Percentiles rank a stretch among this genome's conserved stretches.
Evolutionary conservation across 2,113 vertebrate species (phyloP).

Genomic region (Phyllostomus hastatus): DNA sequence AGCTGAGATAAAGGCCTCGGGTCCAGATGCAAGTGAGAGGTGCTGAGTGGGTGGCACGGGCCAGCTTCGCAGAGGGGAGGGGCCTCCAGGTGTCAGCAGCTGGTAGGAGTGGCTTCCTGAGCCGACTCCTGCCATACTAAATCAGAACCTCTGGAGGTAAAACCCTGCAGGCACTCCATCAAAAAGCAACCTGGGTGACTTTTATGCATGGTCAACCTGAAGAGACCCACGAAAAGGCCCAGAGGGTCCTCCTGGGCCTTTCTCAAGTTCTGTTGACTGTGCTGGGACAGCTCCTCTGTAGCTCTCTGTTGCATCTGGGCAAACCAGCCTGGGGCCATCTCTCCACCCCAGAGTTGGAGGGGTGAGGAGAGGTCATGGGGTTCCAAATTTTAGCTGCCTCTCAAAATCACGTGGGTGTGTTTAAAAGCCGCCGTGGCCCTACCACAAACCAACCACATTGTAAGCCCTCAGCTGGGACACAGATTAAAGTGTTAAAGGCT

Average conservation of each 20-base stretch:
- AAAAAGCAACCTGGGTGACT: background rate
- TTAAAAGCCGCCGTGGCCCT: background rate
- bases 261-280: background rate
- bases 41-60: background rate
- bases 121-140: no score
- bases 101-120: background rate
- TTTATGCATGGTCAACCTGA: background rate
- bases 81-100: background rate
- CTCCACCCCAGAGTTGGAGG: background rate
- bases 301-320: background rate
- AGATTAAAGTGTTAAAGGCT: background rate
- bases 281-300: background rate
- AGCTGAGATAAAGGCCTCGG: background rate
- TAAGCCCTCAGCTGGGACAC: background rate
- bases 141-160: background rate
- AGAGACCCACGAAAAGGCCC: background rate
- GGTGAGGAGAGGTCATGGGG: background rate
- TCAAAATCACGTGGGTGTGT: background rate
- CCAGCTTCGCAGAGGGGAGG: background rate
- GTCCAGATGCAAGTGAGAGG: background rate
- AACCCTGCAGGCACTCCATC: background rate
- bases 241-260: background rate
- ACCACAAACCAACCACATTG: background rate
- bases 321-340: background rate
- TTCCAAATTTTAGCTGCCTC: background rate